Conservation (phyloP, 23 tunicate genomes). For the Trididemnum nubilum region DNA sequence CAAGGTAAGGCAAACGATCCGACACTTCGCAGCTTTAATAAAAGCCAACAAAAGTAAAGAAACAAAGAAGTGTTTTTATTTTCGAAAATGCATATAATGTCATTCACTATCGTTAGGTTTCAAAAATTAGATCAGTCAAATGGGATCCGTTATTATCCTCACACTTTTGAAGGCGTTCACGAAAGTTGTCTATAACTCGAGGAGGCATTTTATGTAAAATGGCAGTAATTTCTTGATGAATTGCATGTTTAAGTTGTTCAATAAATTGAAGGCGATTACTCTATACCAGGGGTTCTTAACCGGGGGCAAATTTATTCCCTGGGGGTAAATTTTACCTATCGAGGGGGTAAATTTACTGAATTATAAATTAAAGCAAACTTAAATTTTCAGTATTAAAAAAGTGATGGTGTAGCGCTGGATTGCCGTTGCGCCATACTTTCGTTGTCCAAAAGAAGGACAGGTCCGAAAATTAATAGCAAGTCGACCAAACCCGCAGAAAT, state of each 20-base stretch:
- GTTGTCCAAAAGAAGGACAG: too few species aligned
- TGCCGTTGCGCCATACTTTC: too few species aligned
- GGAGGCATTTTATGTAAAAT: neutral
- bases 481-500: too few species aligned
- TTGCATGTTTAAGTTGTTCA: neutral
- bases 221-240: constrained; percentile 9
- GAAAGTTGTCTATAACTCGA: constrained; percentile 4
- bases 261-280: neutral
- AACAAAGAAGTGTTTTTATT: neutral
- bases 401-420: too few species aligned
- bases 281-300: too few species aligned
- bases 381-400: too few species aligned
- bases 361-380: too few species aligned
- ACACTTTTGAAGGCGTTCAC: constrained; percentile 8
- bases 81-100: neutral
- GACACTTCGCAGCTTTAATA: neutral
- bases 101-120: neutral
- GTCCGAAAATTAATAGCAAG: too few species aligned
- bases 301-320: too few species aligned
- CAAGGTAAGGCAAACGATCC: too few species aligned
- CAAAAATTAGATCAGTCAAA: constrained; percentile 10
- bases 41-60: neutral
- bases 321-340: too few species aligned
- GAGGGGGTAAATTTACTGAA: too few species aligned
- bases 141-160: neutral